Conservation (phyloP, 2,888 invertebrate species). For the Coecobrya sp. region DNA sequence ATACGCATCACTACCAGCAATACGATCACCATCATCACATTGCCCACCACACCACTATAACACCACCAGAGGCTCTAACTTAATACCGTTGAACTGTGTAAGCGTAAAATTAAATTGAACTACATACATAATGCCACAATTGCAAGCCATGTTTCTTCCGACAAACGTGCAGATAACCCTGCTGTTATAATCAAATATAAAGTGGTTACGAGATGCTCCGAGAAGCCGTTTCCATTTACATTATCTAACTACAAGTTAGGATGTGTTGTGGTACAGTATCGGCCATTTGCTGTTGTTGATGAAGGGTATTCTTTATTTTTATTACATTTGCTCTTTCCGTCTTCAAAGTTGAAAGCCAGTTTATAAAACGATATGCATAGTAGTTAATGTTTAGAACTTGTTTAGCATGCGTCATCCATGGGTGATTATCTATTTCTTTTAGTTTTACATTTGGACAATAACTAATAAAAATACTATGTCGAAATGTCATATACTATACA, state of each 20-base stretch:
- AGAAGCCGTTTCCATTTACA: neutral
- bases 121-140: neutral
- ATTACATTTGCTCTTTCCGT: neutral
- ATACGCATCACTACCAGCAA: neutral
- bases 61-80: neutral
- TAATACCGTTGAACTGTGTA: neutral
- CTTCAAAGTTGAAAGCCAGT: neutral
- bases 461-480: neutral
- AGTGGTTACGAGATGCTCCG: neutral
- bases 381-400: neutral
- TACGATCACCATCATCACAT: neutral
- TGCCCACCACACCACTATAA: neutral
- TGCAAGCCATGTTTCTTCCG: neutral
- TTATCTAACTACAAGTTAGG: neutral
- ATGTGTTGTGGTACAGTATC: neutral
- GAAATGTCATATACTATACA: neutral
- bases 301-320: neutral
- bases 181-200: slow-evolving; percentile 14
- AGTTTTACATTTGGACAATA: neutral
- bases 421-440: neutral
- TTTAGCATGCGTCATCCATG: neutral
- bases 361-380: neutral
- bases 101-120: slow-evolving; percentile 4
- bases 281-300: neutral
- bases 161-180: neutral